Base-by-base conservation (phyloP, 2,888 invertebrate genomes). In the Athalia circularis region DNA sequence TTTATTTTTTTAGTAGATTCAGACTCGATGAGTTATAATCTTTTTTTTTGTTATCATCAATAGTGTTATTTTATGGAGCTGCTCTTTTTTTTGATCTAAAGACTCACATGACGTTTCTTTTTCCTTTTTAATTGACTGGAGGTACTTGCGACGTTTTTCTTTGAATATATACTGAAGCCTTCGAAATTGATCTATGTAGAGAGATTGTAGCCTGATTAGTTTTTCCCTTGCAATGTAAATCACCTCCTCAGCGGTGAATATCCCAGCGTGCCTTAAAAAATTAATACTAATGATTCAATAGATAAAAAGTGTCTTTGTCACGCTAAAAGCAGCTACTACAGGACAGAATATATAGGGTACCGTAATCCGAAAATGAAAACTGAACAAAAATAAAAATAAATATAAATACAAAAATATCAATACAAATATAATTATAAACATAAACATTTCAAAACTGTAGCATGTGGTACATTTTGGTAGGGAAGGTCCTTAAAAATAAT, bases 171-270 rank as follows among this genome's bases (percentile, higher is more conserved):
- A 93, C 65, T 95, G 94, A 59, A 98, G 91, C 15, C 96, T 92
- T 80, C 94, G 93, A 89, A 96, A 95, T 90, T 98, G 97, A 61
- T 95, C 94, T 48, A 96, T 93, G 87, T 98, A 98, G 0, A 97
- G 92, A 0, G 94, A 93, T 88, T 97, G 97, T 0, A 98, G 91
- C 65, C 94, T 92, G 11, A 94, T 93, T 65, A 98, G 91, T 83
- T 96, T 95, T 77, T 94, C 94, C 83, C 95, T 93, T 0, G 96
- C 94, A 52, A 96, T 94, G 48, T 93, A 92, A 4, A 96, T 94
- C 0, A 96, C 96, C 89, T 98, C 98, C 86, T 98, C 97, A 0
- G 96, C 95, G 0, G 98, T 97, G 88, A 94, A 98, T 0, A 97
- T 95, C 9, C 96, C 96, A 0, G 97, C 97, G 88, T 96, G 95